phyloP scores from a whole-genome alignment of 2,888 invertebrate species.

The Lasioglossum oenotherae region DNA sequence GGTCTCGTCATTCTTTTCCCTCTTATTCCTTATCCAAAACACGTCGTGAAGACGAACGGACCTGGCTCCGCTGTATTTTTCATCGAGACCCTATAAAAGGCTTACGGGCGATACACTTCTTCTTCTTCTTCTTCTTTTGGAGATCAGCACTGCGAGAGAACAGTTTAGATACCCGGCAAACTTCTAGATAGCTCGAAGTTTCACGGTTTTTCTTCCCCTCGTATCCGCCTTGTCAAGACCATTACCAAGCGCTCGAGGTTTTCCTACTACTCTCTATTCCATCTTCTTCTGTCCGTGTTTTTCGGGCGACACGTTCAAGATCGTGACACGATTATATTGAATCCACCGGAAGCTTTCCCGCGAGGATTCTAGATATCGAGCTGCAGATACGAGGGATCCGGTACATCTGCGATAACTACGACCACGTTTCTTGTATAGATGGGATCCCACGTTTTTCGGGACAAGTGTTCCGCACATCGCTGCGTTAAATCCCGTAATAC shows the following conservation, averaged over 20 bases:
- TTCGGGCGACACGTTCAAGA: not conserved
- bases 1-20: not conserved
- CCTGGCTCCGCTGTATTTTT: not conserved
- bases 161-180: not conserved
- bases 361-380: constrained; percentile 3
- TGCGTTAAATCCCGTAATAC: not conserved
- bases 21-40: not conserved
- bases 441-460: not conserved
- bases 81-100: not conserved
- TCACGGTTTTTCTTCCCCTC: not conserved
- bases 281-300: not conserved
- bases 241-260: not conserved
- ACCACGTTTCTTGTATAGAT: not conserved
- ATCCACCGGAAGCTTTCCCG: constrained; percentile 28
- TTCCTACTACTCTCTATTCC: not conserved
- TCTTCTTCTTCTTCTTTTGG: not conserved
- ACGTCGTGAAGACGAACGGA: not conserved
- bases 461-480: not conserved
- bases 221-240: not conserved
- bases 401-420: not conserved
- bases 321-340: constrained; percentile 43
- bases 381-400: not conserved
- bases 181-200: not conserved
- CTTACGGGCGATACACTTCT: not conserved
- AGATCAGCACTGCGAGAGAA: not conserved